Percentiles rank a stretch among this genome's conserved stretches.
Evolutionary conservation across 2,113 vertebrate genomes (phyloP).

Genomic region (Hypocryptadius cinnamomeus): DNA sequence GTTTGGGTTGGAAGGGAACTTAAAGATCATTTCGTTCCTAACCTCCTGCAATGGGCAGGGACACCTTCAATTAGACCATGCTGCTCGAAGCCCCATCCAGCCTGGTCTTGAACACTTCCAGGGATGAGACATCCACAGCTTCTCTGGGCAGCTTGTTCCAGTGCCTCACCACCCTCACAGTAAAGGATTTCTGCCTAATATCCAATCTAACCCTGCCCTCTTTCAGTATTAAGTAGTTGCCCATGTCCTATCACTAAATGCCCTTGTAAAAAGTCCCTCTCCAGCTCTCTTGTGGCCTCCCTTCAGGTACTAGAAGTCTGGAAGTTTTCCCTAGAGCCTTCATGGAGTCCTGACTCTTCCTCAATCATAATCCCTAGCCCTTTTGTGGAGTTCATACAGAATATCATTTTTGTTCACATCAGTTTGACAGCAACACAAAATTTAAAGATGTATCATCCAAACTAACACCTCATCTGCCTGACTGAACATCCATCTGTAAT

Average conservation of each 20-base stretch:
- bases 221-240: background rate
- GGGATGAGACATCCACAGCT: background rate
- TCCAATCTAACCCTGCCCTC: background rate
- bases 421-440: background rate
- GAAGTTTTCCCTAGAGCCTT: background rate
- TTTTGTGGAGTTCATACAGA: background rate
- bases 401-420: background rate
- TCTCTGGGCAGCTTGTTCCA: background rate
- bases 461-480: background rate
- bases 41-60: background rate
- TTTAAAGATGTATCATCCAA: background rate
- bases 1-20: background rate
- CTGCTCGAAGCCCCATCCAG: background rate
- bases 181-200: background rate
- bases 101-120: background rate
- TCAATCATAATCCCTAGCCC: background rate
- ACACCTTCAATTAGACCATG: rapidly evolving
- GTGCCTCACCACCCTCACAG: background rate
- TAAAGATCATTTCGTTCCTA: background rate
- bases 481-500: background rate
- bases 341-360: background rate
- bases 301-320: background rate
- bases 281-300: background rate
- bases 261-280: background rate
- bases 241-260: background rate